Conservation (phyloP, 1,140 invertebrate genomes). For the Lutraria rhynchaena region DNA sequence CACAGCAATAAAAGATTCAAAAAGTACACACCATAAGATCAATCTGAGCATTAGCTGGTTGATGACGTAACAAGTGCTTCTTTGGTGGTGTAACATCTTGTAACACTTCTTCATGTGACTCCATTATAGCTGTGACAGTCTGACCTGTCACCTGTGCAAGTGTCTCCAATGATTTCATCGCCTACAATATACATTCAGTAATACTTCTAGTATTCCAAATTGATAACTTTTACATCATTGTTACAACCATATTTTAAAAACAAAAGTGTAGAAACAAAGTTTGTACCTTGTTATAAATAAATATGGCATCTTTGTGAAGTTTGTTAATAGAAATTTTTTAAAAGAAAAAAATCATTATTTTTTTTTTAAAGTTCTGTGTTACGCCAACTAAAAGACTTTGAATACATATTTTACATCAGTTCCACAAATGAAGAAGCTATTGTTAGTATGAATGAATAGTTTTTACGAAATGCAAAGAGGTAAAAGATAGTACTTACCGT, state of each 20-base stretch:
- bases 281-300: too few relatives aligned
- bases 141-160: slow-evolving; percentile 93
- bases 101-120: slow-evolving; percentile 95
- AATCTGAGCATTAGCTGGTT: slow-evolving; percentile 97
- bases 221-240: too few relatives aligned
- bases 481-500: too few relatives aligned
- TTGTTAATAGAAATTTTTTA: too few relatives aligned
- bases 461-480: too few relatives aligned
- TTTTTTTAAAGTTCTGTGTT: too few relatives aligned
- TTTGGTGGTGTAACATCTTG: slow-evolving; percentile 97
- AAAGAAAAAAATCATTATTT: too few relatives aligned
- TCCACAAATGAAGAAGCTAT: background rate
- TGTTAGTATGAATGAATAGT: too few relatives aligned
- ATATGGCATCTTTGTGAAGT: too few relatives aligned
- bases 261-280: background rate
- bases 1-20: too few relatives aligned
- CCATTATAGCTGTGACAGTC: slow-evolving; percentile 95
- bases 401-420: background rate
- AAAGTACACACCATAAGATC: slow-evolving; percentile 90
- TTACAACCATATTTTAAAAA: too few relatives aligned
- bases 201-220: too few relatives aligned
- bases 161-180: slow-evolving; percentile 93
- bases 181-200: slow-evolving; percentile 82
- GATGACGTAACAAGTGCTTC: slow-evolving; percentile 95
- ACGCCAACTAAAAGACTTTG: background rate